Conservation (phyloP, 2,888 invertebrate genomes). For the Netelia melanura region DNA sequence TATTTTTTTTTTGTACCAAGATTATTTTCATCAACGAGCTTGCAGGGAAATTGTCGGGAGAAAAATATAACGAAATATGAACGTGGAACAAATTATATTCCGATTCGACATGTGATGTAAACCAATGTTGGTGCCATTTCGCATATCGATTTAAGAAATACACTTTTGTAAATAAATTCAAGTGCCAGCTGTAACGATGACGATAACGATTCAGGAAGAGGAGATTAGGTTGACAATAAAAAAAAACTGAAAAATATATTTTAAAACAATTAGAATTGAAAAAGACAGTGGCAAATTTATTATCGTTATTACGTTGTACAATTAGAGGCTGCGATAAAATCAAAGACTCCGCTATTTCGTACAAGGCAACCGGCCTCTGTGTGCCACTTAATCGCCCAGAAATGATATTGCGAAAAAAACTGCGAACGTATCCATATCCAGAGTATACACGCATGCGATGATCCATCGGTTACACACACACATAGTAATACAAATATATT, state of each 20-base stretch:
- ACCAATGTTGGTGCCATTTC: constrained; percentile 27
- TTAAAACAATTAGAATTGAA: constrained; percentile 62
- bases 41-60: constrained; percentile 3
- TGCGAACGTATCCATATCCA: constrained; percentile 42
- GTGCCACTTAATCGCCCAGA: constrained; percentile 19
- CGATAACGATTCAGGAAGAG: not conserved
- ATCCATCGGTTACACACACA: constrained; percentile 27
- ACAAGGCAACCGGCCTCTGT: not conserved
- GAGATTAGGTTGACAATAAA: constrained; percentile 44
- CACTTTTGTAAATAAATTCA: constrained; percentile 54
- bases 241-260: not conserved
- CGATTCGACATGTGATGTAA: constrained; percentile 15
- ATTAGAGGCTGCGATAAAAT: constrained; percentile 67
- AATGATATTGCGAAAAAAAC: constrained; percentile 34
- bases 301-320: constrained; percentile 75
- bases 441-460: constrained; percentile 34
- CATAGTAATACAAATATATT: constrained; percentile 12
- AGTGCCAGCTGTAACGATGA: constrained; percentile 14
- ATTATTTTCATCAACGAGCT: constrained; percentile 39
- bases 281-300: constrained; percentile 77
- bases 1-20: constrained; percentile 50
- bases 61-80: not conserved
- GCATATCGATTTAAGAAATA: constrained; percentile 20
- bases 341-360: constrained; percentile 27
- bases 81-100: not conserved